phyloP scores from a whole-genome alignment of 2,888 invertebrate species.

The Eilema depressum region DNA sequence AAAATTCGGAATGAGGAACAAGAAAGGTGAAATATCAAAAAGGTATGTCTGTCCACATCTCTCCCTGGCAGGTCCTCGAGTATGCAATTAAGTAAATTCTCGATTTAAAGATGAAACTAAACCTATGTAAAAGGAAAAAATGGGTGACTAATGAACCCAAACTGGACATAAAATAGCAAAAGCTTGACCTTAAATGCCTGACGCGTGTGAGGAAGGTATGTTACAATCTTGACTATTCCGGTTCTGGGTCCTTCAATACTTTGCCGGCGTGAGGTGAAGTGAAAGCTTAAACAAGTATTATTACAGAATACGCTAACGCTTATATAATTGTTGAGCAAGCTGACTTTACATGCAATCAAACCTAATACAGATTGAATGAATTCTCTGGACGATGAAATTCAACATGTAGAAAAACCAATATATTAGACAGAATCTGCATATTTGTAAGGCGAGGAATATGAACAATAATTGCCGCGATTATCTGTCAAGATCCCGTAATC shows the following conservation, averaged over 20 bases:
- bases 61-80: background rate
- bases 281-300: background rate
- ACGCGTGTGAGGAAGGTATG: background rate
- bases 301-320: background rate
- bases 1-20: background rate
- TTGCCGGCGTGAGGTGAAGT: background rate
- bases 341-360: background rate
- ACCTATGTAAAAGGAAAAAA: background rate
- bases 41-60: slow-evolving; percentile 12
- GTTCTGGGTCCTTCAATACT: background rate
- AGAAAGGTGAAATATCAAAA: slow-evolving; percentile 5
- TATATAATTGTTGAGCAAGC: slow-evolving; percentile 4
- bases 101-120: background rate
- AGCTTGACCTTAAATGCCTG: background rate
- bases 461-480: background rate
- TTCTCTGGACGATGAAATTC: background rate
- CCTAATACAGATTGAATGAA: background rate
- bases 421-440: background rate
- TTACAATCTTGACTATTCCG: background rate
- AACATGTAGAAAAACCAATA: background rate
- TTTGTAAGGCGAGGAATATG: background rate
- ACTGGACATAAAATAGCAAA: background rate
- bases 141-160: background rate
- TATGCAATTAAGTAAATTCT: background rate
- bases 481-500: background rate